phyloP scores from a whole-genome alignment of 2,888 invertebrate species.

The Deilephila elpenor region DNA sequence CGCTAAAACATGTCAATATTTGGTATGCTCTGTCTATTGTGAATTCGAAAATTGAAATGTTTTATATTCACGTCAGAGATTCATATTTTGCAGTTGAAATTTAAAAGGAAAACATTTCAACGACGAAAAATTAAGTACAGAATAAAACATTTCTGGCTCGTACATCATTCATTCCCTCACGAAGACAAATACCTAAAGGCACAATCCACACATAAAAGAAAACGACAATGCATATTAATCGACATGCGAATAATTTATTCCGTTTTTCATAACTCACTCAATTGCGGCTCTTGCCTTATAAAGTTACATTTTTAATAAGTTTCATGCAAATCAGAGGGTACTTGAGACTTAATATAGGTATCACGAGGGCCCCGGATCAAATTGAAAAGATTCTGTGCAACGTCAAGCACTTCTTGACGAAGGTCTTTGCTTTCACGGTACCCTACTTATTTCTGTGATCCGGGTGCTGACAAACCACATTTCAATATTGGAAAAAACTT shows the following conservation, averaged over 20 bases:
- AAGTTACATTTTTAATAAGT: constrained; percentile 76
- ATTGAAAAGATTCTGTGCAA: constrained; percentile 73
- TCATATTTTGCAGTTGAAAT: no score
- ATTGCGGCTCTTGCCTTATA: constrained; percentile 49
- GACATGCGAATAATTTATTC: constrained; percentile 54
- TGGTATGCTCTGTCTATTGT: no score
- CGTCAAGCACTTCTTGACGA: constrained; percentile 78
- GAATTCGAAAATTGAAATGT: no score
- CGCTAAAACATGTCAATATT: neutral
- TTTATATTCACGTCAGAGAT: no score
- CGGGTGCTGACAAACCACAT: constrained; percentile 68
- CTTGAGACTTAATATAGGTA: constrained; percentile 73
- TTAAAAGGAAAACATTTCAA: neutral
- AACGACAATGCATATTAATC: constrained; percentile 41
- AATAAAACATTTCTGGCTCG: constrained; percentile 10
- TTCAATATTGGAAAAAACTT: constrained; percentile 63
- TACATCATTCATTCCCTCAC: constrained; percentile 32
- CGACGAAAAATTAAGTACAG: neutral
- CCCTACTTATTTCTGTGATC: constrained; percentile 70
- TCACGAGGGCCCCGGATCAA: constrained; percentile 66
- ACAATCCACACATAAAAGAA: constrained; percentile 19
- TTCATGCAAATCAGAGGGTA: constrained; percentile 76
- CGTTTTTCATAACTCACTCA: constrained; percentile 53
- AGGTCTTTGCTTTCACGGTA: constrained; percentile 71
- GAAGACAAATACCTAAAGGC: constrained; percentile 26